These are phyloP conservation scores for Acronicta leporina DNA, from an alignment of 2,888 invertebrate genomes.

Conservation along the genomic window DNA sequence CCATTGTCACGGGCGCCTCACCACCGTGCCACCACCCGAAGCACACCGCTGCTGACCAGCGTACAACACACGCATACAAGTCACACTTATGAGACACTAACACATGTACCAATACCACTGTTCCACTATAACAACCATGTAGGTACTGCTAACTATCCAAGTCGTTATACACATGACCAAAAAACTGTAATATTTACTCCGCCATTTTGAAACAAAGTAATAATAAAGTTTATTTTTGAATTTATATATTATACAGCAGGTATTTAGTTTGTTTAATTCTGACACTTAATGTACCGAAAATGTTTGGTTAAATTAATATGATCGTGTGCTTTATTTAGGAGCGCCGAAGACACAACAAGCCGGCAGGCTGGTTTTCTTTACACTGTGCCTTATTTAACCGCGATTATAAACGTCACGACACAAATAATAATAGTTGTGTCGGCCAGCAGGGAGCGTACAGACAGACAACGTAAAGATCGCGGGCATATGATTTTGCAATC, in stretches of 20 bases:
- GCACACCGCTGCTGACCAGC: conserved; percentile 17
- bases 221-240: conserved; percentile 1
- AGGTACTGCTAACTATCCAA: not conserved
- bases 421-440: conserved; percentile 53
- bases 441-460: conserved; percentile 33
- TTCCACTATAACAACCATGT: conserved; percentile 8
- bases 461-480: conserved; percentile 30
- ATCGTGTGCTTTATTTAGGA: conserved; percentile 11
- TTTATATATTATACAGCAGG: not conserved
- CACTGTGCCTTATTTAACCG: conserved; percentile 56
- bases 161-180: conserved; percentile 11
- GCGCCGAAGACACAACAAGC: conserved; percentile 41
- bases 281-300: not conserved
- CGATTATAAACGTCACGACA: conserved; percentile 57
- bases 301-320: not conserved
- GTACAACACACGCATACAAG: conserved; percentile 10
- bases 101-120: conserved; percentile 14
- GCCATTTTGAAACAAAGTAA: conserved; percentile 12
- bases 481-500: conserved; percentile 49
- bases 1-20: conserved; percentile 48
- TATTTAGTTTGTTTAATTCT: not conserved
- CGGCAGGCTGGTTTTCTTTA: conserved; percentile 43
- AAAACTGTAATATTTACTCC: not conserved
- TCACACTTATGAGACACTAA: conserved; percentile 7
- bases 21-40: conserved; percentile 22